Base-by-base conservation (phyloP, 2,797 vertebrate genomes). In the Fringilla coelebs region DNA sequence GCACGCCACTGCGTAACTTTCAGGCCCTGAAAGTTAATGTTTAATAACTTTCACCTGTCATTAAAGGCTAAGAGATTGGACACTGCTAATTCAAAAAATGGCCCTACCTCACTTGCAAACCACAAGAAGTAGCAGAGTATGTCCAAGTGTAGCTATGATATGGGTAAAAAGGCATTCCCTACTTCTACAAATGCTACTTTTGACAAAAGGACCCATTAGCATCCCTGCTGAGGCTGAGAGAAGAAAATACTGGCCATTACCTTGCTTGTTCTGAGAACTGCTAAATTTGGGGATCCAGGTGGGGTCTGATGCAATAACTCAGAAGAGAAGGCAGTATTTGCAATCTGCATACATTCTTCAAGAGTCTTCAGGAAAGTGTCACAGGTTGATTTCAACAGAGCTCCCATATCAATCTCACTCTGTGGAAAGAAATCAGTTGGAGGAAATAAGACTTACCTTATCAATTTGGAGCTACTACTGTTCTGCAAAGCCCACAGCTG, bases 301-400 rank as follows among this genome's bases (percentile, higher is more conserved):
- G 99, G 98, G 57, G 98, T 99, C 49, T 95, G 98, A 49, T 97
- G 98, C 62, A 98, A 17, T 67, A 98, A 96, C 58, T 99, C 98
- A 7, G 99, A 97, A 77, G 97, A 98, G 92, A 99, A 99, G 85
- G 99, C 98, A 63, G 96, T 98, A 79, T 99, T 99, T 92, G 99
- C 99, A 83, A 99, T 99, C 97, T 99, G 98, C 99, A 99, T 99
- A 97, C 99, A 99, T 95, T 99, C 99, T 95, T 99, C 99, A 92
- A 99, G 97, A 34, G 99, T 99, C 97, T 98, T 99, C 90, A 99
- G 98, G 87, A 99, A 99, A 46, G 99, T 99, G 67, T 98, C 98
- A 96, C 99, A 99, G 22, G 99, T 99, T 28, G 99, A 99, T 96
- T 99, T 99, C 95, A 99, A 98, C 96, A 99, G 97, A 94, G 98